Base-by-base conservation (phyloP, 2,797 vertebrate genomes). In the Selene dorsalis region DNA sequence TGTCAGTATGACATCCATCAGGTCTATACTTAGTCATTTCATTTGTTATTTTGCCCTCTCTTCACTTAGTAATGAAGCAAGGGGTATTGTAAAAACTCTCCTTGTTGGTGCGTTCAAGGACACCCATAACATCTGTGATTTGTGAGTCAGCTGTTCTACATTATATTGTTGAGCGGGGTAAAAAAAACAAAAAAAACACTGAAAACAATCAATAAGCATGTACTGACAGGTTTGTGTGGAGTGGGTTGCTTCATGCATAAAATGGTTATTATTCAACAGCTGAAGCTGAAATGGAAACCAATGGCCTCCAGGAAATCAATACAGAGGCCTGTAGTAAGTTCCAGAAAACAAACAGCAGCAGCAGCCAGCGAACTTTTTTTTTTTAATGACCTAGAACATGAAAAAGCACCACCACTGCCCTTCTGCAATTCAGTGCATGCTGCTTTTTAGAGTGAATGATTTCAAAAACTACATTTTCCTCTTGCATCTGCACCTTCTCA, bases 401-500 rank as follows among this genome's bases (percentile, higher is more conserved):
- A 45, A 71, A 72, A 66, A 58, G 8, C 20, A 55, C 18, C 30
- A 24, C n/a, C 24, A 7, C 0, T 4, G 28, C 58, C 26, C 22
- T 57, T 74, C 41, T 73, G 64, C n/a, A 63, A 38, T 45, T n/a
- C 66, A 68, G 6, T 11, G 5, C 30, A 57, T 47, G 16, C 28
- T 50, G 16, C 60, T 58, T 67, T 16, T 41, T 12, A 58, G 7
- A 50, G 43, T 30, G 30, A 87, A 57, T 50, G 59, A 85, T 81
- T 80, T n/a, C 5, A 35, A 56, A 69, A 57, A 26, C 43, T 57
- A 14, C 9, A 35, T 77, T 80, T 83, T 75, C 9, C 45, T 45
- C 80, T 77, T 72, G 56, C 53, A 79, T 62, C 62, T 68, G 71
- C 58, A 79, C 58, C 52, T 86, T 87, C 75, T 75, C 70, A 83